Evolutionary conservation across 2,888 invertebrate species (phyloP), one percentile per base, ranked within the genome.

Genomic region (Suillia variegata): DNA sequence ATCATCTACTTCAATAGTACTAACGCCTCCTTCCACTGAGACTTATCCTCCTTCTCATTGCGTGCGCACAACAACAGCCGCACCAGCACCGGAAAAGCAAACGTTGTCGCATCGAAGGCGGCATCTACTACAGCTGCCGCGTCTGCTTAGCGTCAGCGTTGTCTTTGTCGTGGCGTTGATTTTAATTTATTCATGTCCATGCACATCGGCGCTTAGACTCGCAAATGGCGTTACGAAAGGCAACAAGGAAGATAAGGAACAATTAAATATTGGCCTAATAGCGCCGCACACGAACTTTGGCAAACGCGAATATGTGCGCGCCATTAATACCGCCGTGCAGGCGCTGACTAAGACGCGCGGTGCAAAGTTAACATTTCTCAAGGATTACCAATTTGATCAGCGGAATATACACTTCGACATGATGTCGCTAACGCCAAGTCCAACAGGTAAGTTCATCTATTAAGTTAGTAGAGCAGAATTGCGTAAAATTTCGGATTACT

Each of bases 381-480:
- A 87, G 77, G 86, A 86, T 71, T 88, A 87, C 75, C 83, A 85
- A 64, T 89, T 90, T 74, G 85, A 85, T 54, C 84, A 85, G 59
- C 82, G 84, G 58, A 87, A 89, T 73, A 87, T 90, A 59, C 86
- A 85, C 70, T 85, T 85, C 70, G 85, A 86, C 59, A 86, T 88
- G 85, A 88, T 90, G 87, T 86, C 86, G 61, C 82, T 90, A 61
- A 89, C 89, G 63, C 90, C 90, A 26, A 89, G 89, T 81, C 90
- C 90, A 59, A 90, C 89, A 85, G 90, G 90, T 90, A 83, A 82
- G 82, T 79, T 56, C 20, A 13, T n/a, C n/a, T n/a, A n/a, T n/a
- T n/a, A n/a, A n/a, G n/a, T 13, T 13, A 33, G n/a, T n/a, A n/a
- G n/a, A n/a, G n/a, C n/a, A n/a, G n/a, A n/a, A n/a, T n/a, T n/a